Evolutionary conservation across 53 echinoderm and acorn worm genomes (phyloP).

Genomic region (Crossaster papposus): DNA sequence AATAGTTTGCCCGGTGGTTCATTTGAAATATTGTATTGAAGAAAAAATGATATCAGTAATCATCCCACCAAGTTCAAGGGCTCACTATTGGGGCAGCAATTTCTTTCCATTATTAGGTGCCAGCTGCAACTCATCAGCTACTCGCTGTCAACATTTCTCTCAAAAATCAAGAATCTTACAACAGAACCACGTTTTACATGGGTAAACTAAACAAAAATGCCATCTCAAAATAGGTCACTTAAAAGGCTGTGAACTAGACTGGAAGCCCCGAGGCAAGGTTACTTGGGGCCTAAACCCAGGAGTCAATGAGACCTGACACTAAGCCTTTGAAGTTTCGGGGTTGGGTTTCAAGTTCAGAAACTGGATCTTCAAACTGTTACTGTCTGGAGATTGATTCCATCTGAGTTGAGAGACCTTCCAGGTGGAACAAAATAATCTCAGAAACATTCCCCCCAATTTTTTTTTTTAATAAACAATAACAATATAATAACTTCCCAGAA

Average conservation of each 20-base stretch:
- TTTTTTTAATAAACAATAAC: too few species aligned
- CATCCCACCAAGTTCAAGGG: background rate
- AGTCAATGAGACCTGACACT: slow-evolving; percentile 29
- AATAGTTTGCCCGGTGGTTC: too few species aligned
- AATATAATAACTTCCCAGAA: background rate
- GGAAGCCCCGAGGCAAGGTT: slow-evolving; percentile 52
- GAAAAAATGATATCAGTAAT: too few species aligned
- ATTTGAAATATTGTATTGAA: background rate
- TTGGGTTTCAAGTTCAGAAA: slow-evolving; percentile 46
- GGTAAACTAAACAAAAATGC: background rate
- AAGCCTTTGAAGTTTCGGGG: slow-evolving; percentile 48
- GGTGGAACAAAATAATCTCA: background rate
- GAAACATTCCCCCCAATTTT: background rate
- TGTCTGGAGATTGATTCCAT: background rate
- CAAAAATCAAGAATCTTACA: background rate
- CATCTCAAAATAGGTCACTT: slow-evolving; percentile 15
- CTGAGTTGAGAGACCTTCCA: background rate
- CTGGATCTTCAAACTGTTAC: background rate
- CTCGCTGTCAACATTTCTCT: slow-evolving; percentile 24
- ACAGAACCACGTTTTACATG: background rate
- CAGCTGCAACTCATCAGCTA: slow-evolving; percentile 52
- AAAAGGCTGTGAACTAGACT: slow-evolving; percentile 30
- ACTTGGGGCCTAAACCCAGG: slow-evolving; percentile 8
- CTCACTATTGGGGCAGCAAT: background rate
- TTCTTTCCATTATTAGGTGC: background rate